Evolutionary conservation across 1,140 invertebrate genomes (phyloP), one percentile per base, ranked within the genome.

Genomic region (Diabrotica virgifera): DNA sequence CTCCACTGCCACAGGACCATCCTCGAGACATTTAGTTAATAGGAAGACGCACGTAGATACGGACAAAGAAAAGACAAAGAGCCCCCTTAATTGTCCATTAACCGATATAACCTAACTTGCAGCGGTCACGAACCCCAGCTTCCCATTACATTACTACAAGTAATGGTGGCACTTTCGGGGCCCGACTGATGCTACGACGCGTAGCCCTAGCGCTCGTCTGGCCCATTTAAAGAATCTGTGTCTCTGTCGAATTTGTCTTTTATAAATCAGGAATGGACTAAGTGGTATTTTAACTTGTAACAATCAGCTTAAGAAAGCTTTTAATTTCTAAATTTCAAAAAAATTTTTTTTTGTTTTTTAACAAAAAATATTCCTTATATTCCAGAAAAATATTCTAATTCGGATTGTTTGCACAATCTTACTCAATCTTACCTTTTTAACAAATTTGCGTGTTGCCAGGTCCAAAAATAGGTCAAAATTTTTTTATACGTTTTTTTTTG

Each of bases 181-280:
- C 24, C 12, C 24, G 24, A 24, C 24, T 24, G 24, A 24, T 24
- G 24, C 24, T 24, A 24, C 24, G 24, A 24, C 24, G 24, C 35
- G 55, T n/a, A 24, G 55, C 36, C 55, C 36, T 13, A 24, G 55
- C 12, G 24, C 36, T 13, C 52, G 52, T 53, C 52, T 53, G 55
- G 36, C 55, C 55, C 55, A 57, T 57, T 57, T 36, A 57, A 57
- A 57, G 36, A 57, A 57, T 57, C 55, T 57, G 55, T 57, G 55
- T 36, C 55, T 24, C 55, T 57, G n/a, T 46, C 8, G 8, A 46
- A n/a, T 46, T n/a, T 46, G 40, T 46, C 40, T 10, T 46, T 46
- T 46, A 46, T 46, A 46, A 46, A 46, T 46, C 40, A 46, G 40
- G 40, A 46, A 3, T 46, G 40, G 40, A n/a, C 40, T 46, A 24